phyloP scores from a whole-genome alignment of 2,113 vertebrate species.

The Lethenteron reissneri region DNA sequence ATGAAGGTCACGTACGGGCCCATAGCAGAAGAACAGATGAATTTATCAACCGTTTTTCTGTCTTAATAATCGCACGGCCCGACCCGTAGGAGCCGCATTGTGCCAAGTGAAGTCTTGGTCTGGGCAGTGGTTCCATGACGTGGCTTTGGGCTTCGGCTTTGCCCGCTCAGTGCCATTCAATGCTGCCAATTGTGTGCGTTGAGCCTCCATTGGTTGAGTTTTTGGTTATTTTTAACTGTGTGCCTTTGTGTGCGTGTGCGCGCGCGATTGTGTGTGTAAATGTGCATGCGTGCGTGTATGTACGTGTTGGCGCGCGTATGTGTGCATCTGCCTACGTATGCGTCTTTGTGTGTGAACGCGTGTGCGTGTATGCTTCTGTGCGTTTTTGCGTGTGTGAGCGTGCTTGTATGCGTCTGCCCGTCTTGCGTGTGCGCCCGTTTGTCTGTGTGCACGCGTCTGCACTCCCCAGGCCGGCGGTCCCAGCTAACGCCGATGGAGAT shows the following conservation, averaged over 20 bases:
- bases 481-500: constrained; percentile 77
- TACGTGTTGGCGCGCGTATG: not conserved
- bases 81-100: no score
- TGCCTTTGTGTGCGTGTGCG: not conserved
- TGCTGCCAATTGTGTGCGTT: no score
- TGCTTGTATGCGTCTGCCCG: not conserved
- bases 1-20: no score
- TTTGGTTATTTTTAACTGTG: not conserved
- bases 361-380: not conserved
- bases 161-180: no score
- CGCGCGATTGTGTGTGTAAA: not conserved
- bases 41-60: no score
- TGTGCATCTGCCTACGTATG: not conserved
- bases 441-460: not conserved
- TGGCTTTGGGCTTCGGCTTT: no score
- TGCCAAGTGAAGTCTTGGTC: no score
- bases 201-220: no score
- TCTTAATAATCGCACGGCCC: no score
- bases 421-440: not conserved
- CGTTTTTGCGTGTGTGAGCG: not conserved
- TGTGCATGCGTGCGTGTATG: not conserved
- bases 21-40: no score
- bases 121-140: no score
- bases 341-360: not conserved
- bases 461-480: constrained; percentile 42